Evolutionary conservation across 1,140 invertebrate genomes (phyloP).

Genomic region (Eulimnadia texana): DNA sequence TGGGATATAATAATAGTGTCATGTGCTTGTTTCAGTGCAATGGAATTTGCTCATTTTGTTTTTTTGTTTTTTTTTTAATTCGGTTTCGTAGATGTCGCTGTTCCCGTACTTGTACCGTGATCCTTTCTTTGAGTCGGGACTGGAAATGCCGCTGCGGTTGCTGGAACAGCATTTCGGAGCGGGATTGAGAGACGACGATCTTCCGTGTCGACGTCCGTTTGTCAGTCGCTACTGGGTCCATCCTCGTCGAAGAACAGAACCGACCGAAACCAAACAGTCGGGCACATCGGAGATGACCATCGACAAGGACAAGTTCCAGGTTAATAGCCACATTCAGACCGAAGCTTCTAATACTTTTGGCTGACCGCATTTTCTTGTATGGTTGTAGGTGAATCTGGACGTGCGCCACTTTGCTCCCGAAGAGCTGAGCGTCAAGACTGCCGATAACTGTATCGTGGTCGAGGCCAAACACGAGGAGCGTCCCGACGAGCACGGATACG

Average conservation of each 20-base stretch:
- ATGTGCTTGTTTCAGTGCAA: no score
- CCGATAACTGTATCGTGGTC: conserved; percentile 60
- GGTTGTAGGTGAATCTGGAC: conserved; percentile 52
- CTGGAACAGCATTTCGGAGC: conserved; percentile 13
- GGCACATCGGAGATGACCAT: background rate
- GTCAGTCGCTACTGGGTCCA: background rate
- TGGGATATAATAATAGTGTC: no score
- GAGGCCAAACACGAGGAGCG: conserved; percentile 71
- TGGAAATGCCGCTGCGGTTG: background rate
- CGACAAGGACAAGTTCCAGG: conserved; percentile 1
- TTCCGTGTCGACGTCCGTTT: background rate
- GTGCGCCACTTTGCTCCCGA: conserved; percentile 69
- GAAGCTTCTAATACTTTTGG: background rate
- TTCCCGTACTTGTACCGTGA: background rate
- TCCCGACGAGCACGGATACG: conserved; percentile 51
- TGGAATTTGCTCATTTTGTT: no score
- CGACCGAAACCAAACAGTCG: background rate
- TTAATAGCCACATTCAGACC: background rate
- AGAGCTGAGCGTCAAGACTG: conserved; percentile 74
- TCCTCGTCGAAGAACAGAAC: background rate
- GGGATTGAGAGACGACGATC: background rate
- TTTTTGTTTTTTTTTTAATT: no score
- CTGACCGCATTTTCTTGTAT: no score
- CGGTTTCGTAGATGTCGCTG: conserved; percentile 1
- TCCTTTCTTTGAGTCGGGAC: conserved; percentile 2